These are phyloP conservation scores for Syncerus caffer DNA, from an alignment of 2,797 vertebrate genomes.

Conservation along the genomic window DNA sequence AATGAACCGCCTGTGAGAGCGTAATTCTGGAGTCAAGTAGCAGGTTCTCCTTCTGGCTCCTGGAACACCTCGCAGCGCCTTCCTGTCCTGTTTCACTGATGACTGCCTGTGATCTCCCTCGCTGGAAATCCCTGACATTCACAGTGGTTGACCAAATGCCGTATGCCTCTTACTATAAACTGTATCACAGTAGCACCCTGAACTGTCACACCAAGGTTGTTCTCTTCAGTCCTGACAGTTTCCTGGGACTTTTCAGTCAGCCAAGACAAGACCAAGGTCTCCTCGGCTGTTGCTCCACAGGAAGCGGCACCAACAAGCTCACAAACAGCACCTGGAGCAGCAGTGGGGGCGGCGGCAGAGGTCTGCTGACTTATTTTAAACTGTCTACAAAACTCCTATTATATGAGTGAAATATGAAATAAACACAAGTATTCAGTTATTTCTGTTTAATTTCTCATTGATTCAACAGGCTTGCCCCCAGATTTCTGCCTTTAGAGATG, in stretches of 20 bases:
- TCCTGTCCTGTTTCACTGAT: conserved; percentile 91
- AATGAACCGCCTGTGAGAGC: conserved; percentile 73
- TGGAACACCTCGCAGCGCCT: conserved; percentile 93
- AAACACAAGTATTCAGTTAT: not conserved
- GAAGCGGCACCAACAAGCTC: not conserved
- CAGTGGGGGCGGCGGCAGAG: not conserved
- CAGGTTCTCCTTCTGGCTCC: conserved; percentile 86
- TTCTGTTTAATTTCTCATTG: conserved; percentile 9
- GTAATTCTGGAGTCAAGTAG: conserved; percentile 78
- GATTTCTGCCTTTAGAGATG: not conserved
- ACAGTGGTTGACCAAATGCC: conserved; percentile 92
- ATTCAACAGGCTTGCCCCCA: not conserved
- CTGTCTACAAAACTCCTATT: not conserved
- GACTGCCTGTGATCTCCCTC: conserved; percentile 93
- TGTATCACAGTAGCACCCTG: conserved; percentile 92
- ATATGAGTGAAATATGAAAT: not conserved
- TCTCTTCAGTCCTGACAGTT: conserved; percentile 89
- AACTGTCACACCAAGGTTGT: conserved; percentile 91
- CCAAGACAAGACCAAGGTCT: conserved; percentile 87
- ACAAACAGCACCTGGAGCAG: too few species aligned
- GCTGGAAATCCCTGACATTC: conserved; percentile 92
- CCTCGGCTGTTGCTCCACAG: conserved; percentile 72
- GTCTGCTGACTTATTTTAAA: not conserved
- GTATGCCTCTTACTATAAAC: conserved; percentile 93
- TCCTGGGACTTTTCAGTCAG: conserved; percentile 93